These are phyloP conservation scores for Leptinotarsa defecta DNA, from an alignment of 1,140 invertebrate species.

Conservation along the genomic window DNA sequence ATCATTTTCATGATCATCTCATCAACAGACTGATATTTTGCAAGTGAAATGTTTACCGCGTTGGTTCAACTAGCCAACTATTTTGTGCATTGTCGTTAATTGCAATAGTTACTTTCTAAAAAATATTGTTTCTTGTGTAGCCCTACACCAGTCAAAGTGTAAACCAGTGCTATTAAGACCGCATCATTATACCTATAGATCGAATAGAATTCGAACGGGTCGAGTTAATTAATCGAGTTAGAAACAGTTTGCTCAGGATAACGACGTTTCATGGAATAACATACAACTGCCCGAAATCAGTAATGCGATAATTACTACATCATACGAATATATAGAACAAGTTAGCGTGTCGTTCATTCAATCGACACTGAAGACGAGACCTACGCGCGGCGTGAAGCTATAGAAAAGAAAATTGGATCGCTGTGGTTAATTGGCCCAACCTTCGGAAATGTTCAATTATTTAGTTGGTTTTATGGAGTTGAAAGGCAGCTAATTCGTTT, in stretches of 20 bases:
- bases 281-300: slow-evolving; percentile 1
- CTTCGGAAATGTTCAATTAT: slow-evolving; percentile 8
- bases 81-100: too few relatives aligned
- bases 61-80: too few relatives aligned
- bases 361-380: neutral
- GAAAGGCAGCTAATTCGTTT: neutral
- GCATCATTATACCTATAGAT: too few relatives aligned
- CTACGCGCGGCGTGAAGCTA: neutral
- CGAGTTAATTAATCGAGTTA: slow-evolving; percentile 1
- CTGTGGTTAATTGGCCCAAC: neutral
- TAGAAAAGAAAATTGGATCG: slow-evolving; percentile 8
- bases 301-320: neutral
- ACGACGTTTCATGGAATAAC: neutral
- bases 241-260: neutral
- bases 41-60: too few relatives aligned
- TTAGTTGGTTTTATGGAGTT: neutral
- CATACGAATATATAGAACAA: neutral
- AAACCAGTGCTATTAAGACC: too few relatives aligned
- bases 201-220: neutral
- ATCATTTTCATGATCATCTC: too few relatives aligned
- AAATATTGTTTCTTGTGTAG: too few relatives aligned
- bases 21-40: too few relatives aligned
- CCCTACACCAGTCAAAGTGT: too few relatives aligned
- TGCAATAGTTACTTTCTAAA: too few relatives aligned
- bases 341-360: neutral